Percentiles rank a stretch among this genome's conserved stretches.
These are phyloP conservation scores for Cossypha niveicapilla DNA, from an alignment of 2,797 vertebrate species.

Conservation along the genomic window DNA sequence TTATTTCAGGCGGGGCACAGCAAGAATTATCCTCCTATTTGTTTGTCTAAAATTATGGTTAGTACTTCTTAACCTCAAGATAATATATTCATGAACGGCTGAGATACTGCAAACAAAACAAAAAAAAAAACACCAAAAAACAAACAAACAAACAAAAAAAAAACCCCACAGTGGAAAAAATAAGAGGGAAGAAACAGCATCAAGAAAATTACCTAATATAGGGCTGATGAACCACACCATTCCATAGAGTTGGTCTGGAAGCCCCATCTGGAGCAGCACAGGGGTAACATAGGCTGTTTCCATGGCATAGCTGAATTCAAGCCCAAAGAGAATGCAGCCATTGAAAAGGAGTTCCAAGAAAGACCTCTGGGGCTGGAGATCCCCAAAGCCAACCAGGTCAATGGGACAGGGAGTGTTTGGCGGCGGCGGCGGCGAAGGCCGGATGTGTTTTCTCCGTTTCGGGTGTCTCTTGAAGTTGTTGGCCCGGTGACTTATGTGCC, in stretches of 20 bases:
- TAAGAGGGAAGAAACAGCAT: neutral
- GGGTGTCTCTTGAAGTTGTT: constrained; percentile 98
- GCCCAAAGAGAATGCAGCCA: constrained; percentile 92
- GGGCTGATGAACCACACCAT: constrained; percentile 98
- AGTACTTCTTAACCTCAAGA: neutral
- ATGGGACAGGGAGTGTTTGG: constrained; percentile 94
- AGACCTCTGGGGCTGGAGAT: constrained; percentile 86
- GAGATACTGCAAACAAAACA: neutral
- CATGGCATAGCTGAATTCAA: constrained; percentile 99
- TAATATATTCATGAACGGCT: neutral
- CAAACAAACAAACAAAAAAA: neutral
- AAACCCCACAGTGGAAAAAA: neutral
- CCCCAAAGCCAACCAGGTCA: constrained; percentile 87
- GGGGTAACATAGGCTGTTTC: constrained; percentile 98
- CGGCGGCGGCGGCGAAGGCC: constrained; percentile 90
- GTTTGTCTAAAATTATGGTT: neutral
- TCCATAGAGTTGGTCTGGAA: constrained; percentile 94
- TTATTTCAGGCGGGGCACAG: neutral
- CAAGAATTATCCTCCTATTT: neutral
- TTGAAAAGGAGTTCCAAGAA: constrained; percentile 92
- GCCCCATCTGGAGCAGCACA: constrained; percentile 93
- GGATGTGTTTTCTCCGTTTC: constrained; percentile 87
- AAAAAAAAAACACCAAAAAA: neutral
- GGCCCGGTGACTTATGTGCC: constrained; percentile 93
- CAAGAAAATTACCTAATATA: constrained; percentile 83